Percentiles rank a stretch among this genome's conserved stretches.
Evolutionary conservation across 2,797 vertebrate species (phyloP).

Genomic region (Enteromius treurensis): DNA sequence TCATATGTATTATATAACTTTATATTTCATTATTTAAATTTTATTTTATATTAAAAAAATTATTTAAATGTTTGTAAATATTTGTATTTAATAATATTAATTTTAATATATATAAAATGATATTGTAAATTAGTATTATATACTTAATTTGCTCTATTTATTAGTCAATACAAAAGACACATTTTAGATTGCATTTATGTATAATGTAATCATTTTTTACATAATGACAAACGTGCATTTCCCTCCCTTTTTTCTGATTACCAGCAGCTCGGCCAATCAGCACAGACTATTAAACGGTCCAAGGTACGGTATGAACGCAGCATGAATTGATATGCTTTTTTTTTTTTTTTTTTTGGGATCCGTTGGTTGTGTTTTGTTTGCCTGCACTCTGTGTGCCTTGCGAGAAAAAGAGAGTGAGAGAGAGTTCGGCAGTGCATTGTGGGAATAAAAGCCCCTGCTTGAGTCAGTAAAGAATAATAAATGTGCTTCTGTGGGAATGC

Average conservation of each 20-base stretch:
- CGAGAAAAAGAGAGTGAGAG: conserved; percentile 6
- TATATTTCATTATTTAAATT: no score
- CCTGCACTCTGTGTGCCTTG: conserved; percentile 24
- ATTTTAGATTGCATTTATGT: no score
- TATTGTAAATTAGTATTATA: no score
- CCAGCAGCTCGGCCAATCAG: conserved; percentile 42
- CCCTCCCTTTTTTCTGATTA: conserved; percentile 6
- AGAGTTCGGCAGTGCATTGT: conserved; percentile 39
- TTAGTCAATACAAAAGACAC: no score
- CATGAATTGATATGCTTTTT: neutral
- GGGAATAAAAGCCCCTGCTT: conserved; percentile 29
- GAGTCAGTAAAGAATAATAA: conserved; percentile 17
- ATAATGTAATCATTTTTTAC: neutral
- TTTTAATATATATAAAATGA: neutral
- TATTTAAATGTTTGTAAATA: no score
- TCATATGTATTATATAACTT: no score
- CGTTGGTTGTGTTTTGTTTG: conserved; percentile 23
- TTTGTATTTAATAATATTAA: no score
- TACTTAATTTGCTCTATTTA: no score
- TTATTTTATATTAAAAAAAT: no score
- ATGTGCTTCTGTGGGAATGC: conserved; percentile 25
- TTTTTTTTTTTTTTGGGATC: neutral
- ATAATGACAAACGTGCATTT: neutral
- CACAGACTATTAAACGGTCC: conserved; percentile 57
- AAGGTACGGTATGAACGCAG: conserved; percentile 53